These are phyloP conservation scores for Drosophila novamexicana DNA, from an alignment of 1,140 invertebrate species.

Conservation along the genomic window DNA sequence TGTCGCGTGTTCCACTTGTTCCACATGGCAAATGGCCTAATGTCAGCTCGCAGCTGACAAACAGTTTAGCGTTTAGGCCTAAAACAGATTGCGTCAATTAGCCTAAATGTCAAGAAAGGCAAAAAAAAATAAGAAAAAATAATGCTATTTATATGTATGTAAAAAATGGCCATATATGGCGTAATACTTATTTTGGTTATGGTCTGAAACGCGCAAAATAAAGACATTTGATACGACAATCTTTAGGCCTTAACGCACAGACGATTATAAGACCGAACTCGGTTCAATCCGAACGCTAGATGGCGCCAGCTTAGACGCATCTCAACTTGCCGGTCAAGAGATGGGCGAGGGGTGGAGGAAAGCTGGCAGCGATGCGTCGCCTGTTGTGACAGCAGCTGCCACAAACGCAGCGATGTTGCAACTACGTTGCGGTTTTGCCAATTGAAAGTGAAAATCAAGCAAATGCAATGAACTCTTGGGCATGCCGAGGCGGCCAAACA, in stretches of 20 bases:
- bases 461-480: constrained; percentile 53
- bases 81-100: constrained; percentile 40
- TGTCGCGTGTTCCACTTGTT: constrained; percentile 23
- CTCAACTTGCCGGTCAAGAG: constrained; percentile 31
- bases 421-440: constrained; percentile 42
- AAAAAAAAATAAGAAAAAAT: not conserved
- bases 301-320: constrained; percentile 30
- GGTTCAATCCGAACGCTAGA: constrained; percentile 16
- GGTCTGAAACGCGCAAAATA: constrained; percentile 33
- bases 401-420: constrained; percentile 2
- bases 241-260: constrained; percentile 15
- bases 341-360: too few relatives aligned
- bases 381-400: constrained; percentile 44
- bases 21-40: constrained; percentile 3
- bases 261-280: constrained; percentile 16
- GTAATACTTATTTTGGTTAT: constrained; percentile 32
- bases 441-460: constrained; percentile 51
- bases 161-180: constrained; percentile 23
- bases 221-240: constrained; percentile 44
- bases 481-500: constrained; percentile 37
- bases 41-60: constrained; percentile 3
- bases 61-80: constrained; percentile 4
- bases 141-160: not conserved
- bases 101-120: constrained; percentile 30
- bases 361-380: constrained; percentile 13